Base-by-base conservation (phyloP, 1,140 invertebrate species). In the Aphaenogaster floridana region DNA sequence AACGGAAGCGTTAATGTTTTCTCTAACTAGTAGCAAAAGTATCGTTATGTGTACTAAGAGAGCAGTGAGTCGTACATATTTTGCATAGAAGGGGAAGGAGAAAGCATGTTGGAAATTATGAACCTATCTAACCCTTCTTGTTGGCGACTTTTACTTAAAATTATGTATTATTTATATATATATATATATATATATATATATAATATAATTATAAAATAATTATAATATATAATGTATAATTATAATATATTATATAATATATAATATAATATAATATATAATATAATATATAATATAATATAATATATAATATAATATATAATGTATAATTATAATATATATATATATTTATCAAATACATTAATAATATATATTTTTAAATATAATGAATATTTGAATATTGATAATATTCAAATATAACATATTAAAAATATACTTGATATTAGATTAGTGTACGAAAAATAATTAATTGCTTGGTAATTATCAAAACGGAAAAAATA, bases 31-130 rank as follows among this genome's bases (percentile, higher is more conserved):
- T 42, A 34, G 69, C 42, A 42, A 36, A 57, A 3, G 48, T 74
- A 76, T 72, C 28, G 42, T 72, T 72, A 59, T 42, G 50, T 45
- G 15, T 59, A 71, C 6, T 39, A 45, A 72, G 66, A 45, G 66
- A 83, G 13, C 39, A 45, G 21, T 21, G 68, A 83, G 52, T 72
- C 21, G 52, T 48, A 45, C 0, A 28, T 36, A 83, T 72, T 36
- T 61, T 52, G 2, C 28, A 21, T 59, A 28, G 39, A 83, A 74
- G 42, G 17, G 52, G 39, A 61, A 61, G 52, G 80, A 61, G 68
- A 83, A 83, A 74, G 68, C 68, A 83, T 61, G 42, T 11, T 83
- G 13, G 28, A 72, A 72, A 83, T 72, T 61, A 74, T 74, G 28
- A 74, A 72, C 36, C 52, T 39, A 34, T 11, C 9, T 83, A 34